phyloP scores from a whole-genome alignment of 2,113 vertebrate species.

The Cinclus mexicanus region DNA sequence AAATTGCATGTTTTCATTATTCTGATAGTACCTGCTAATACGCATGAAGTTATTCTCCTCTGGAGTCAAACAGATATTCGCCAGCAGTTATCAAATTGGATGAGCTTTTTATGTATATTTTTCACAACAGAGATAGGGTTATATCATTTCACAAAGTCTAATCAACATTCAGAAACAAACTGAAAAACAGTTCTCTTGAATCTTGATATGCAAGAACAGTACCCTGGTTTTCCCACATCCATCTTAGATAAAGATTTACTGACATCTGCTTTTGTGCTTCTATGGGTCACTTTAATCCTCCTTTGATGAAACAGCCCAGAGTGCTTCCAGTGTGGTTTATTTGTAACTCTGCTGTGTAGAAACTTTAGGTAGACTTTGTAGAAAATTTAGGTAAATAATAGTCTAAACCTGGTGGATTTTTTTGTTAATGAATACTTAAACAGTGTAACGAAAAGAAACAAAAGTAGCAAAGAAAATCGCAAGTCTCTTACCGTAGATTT shows the following conservation, averaged over 20 bases:
- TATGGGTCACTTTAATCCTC: background rate
- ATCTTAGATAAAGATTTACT: background rate
- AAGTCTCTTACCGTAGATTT: background rate
- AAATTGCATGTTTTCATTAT: background rate
- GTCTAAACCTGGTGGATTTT: background rate
- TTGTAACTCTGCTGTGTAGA: background rate
- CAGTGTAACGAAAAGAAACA: background rate
- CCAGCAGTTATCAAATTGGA: background rate
- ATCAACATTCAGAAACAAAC: background rate
- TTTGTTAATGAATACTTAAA: background rate
- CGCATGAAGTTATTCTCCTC: background rate
- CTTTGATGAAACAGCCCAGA: background rate
- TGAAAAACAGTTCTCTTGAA: background rate
- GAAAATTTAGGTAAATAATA: background rate
- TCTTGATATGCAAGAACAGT: background rate
- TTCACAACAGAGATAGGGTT: background rate
- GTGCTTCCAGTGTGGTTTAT: background rate
- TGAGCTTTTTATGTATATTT: background rate
- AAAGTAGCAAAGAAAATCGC: background rate
- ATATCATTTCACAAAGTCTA: background rate
- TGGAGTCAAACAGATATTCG: background rate
- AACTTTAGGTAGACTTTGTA: background rate
- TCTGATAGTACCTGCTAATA: background rate
- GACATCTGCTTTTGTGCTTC: background rate
- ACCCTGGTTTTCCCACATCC: background rate